phyloP scores from a whole-genome alignment of 2,797 vertebrate species.

The Esox masquinongy region DNA sequence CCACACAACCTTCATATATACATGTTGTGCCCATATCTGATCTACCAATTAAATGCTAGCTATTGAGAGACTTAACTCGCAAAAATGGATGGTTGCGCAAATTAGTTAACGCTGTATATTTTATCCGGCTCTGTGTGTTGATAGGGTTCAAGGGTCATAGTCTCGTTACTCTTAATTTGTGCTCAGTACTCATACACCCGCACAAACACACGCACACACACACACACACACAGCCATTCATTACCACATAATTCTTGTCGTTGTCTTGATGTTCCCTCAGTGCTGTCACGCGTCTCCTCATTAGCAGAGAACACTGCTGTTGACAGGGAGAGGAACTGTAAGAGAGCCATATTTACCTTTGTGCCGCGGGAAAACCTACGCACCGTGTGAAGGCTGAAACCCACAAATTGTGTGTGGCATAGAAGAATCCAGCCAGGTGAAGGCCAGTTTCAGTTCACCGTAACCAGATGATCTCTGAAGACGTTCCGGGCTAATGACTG shows the following conservation, averaged over 20 bases:
- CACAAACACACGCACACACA: background rate
- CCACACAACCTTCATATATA: background rate
- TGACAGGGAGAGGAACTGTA: background rate
- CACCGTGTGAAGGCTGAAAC: slow-evolving; percentile 29
- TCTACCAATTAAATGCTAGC: no score
- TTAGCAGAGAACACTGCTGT: background rate
- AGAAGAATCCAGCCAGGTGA: slow-evolving; percentile 30
- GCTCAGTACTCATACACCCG: background rate
- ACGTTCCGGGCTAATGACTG: background rate
- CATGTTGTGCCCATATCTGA: background rate
- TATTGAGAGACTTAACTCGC: background rate
- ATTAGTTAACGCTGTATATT: background rate
- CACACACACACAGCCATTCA: background rate
- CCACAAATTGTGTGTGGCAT: background rate
- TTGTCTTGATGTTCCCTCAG: background rate
- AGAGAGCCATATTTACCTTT: slow-evolving; percentile 34
- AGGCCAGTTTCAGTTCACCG: slow-evolving; percentile 16
- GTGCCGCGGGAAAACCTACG: slow-evolving; percentile 18
- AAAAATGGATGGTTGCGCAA: background rate
- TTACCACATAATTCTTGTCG: background rate
- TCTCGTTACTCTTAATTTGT: background rate
- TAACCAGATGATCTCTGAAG: slow-evolving; percentile 13
- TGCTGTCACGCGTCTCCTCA: background rate
- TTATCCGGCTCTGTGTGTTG: background rate
- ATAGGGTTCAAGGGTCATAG: background rate